Base-by-base conservation (phyloP, 2,113 vertebrate genomes). In the Sceloporus tristichus region DNA sequence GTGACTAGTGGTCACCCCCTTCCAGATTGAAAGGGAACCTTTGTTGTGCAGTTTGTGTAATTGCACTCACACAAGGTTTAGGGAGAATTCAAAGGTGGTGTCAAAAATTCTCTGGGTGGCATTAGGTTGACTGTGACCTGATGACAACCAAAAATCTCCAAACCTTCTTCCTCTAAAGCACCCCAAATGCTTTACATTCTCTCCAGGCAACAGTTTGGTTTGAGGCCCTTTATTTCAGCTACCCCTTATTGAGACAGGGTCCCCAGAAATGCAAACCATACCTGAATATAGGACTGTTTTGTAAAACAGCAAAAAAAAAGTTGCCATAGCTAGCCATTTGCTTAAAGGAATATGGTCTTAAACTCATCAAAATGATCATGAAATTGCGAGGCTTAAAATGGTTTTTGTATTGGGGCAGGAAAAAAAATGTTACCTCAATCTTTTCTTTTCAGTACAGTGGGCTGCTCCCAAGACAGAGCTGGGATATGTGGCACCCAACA, bases 401-500 rank as follows among this genome's bases (percentile, higher is more conserved):
- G 9, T 3, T 25, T 82, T 66, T 40, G 18, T 40, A n/a, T 8
- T 84, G 25, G n/a, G 53, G n/a, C 53, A 56, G 62, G 59, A 40
- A 23, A 66, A 77, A 42, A 25, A 66, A 86, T 34, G 42, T 85
- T 78, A 77, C 85, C 68, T 87, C n/a, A 87, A 84, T 62, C 94
- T 90, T 96, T 68, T 92, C 71, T 96, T 96, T 93, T 92, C 97
- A 99, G 99, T 98, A 98, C 94, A 96, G 95, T 59, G 97, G 95
- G n/a, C 75, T 89, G 1, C 96, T 97, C 92, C 42, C 90, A 77
- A 96, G 99, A 87, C 90, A 96, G 0, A 95, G 53, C 9, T 99
- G 99, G 99, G 98, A 99, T 88, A 99, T 98, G 98, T 98, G 97
- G 98, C 99, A 99, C 90, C 99, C 99, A 6, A 99, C 99, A 0